Conservation (phyloP, 2,113 vertebrate genomes). For the Cyprinodon tularosa region DNA sequence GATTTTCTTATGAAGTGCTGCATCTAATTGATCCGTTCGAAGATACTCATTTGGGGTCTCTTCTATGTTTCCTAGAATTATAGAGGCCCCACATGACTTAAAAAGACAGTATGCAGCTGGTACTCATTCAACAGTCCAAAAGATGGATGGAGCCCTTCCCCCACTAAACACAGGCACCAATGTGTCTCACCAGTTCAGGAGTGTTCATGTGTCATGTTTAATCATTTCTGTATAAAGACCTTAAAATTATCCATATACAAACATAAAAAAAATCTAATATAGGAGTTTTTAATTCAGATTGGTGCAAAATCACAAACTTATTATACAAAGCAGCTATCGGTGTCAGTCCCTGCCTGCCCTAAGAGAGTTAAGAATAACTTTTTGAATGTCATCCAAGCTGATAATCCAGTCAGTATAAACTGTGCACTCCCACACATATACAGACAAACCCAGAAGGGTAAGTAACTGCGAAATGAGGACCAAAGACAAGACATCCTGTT, state of each 20-base stretch:
- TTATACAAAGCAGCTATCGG: not conserved
- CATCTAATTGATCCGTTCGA: slow-evolving; percentile 5
- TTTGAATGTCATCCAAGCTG: slow-evolving; percentile 1
- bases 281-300: not conserved
- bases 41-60: slow-evolving; percentile 24
- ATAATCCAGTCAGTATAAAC: not conserved
- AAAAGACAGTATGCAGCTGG: slow-evolving; percentile 51
- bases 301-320: not conserved
- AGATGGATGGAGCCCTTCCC: slow-evolving; percentile 25
- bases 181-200: not conserved
- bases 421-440: not conserved
- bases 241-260: slow-evolving; percentile 26
- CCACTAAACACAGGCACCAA: slow-evolving; percentile 19
- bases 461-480: slow-evolving; percentile 16
- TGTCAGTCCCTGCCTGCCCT: slow-evolving; percentile 16
- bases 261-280: not conserved
- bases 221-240: slow-evolving; percentile 40
- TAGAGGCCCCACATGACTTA: slow-evolving; percentile 36
- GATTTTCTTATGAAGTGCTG: not conserved
- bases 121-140: slow-evolving; percentile 44
- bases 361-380: slow-evolving; percentile 3
- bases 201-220: slow-evolving; percentile 38
- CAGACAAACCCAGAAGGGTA: slow-evolving; percentile 3
- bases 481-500: slow-evolving; percentile 42
- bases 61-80: slow-evolving; percentile 37